Percentiles rank a stretch among this genome's conserved stretches.
Evolutionary conservation across 23 tunicate species (phyloP).

Genomic region (Diplosoma virens): DNA sequence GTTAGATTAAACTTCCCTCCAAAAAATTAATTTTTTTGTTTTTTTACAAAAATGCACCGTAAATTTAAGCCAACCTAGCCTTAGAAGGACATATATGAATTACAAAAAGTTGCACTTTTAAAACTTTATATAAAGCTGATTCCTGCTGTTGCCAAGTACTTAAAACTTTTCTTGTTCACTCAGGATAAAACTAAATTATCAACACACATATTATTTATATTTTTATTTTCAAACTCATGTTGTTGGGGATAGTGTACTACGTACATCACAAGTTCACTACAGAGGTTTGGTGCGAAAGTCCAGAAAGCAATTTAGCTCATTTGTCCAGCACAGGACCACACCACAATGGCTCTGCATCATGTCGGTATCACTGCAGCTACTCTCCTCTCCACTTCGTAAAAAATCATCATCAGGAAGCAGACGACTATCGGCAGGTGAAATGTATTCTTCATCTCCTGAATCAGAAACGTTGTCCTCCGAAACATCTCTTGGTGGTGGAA

Average conservation of each 20-base stretch:
- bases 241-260: neutral
- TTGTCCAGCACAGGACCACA: neutral
- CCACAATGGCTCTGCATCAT: conserved; percentile 3
- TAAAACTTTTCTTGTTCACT: no score
- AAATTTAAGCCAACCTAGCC: no score
- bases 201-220: no score
- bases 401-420: neutral
- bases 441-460: conserved; percentile 17
- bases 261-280: neutral
- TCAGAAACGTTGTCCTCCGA: conserved; percentile 19
- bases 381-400: conserved; percentile 2
- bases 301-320: neutral
- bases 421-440: neutral
- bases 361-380: neutral
- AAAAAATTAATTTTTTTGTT: no score
- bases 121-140: no score
- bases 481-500: conserved; percentile 17
- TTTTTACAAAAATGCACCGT: no score
- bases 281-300: conserved; percentile 7
- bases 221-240: conserved; percentile 9
- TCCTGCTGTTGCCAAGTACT: no score
- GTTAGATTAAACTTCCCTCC: no score
- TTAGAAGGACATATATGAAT: no score
- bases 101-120: no score
- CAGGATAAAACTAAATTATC: neutral